These are phyloP conservation scores for Chaetorhynchus papuensis DNA, from an alignment of 2,113 vertebrate genomes.

Conservation along the genomic window DNA sequence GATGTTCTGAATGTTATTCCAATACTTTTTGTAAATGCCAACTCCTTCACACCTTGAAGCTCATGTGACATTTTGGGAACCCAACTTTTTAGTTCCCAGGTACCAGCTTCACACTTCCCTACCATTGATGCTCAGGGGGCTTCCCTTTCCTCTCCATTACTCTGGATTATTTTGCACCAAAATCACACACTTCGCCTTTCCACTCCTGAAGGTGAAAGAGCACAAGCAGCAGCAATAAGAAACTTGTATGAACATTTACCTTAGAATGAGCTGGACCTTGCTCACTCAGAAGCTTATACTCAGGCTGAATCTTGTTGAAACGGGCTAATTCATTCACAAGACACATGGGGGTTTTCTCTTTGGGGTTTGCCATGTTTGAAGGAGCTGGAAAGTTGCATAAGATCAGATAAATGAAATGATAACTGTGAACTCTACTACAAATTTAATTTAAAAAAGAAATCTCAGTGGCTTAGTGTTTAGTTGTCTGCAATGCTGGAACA, in stretches of 20 bases:
- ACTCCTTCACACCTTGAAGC: background rate
- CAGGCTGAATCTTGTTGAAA: constrained; percentile 94
- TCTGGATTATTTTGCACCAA: background rate
- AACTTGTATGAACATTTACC: constrained; percentile 64
- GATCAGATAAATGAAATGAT: background rate
- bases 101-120: background rate
- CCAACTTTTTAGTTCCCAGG: background rate
- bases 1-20: background rate
- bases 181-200: background rate
- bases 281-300: constrained; percentile 93
- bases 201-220: background rate
- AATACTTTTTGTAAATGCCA: background rate
- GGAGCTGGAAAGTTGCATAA: constrained; percentile 76
- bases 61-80: background rate
- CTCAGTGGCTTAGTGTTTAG: background rate
- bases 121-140: background rate
- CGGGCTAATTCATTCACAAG: constrained; percentile 98
- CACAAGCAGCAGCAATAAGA: background rate
- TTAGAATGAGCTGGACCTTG: constrained; percentile 93
- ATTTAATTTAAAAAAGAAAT: background rate
- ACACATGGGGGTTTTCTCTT: constrained; percentile 98
- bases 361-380: constrained; percentile 96
- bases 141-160: background rate
- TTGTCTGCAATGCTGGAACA: background rate
- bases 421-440: background rate